Evolutionary conservation across 2,888 invertebrate species (phyloP).

Genomic region (Chaetoderma sp.): DNA sequence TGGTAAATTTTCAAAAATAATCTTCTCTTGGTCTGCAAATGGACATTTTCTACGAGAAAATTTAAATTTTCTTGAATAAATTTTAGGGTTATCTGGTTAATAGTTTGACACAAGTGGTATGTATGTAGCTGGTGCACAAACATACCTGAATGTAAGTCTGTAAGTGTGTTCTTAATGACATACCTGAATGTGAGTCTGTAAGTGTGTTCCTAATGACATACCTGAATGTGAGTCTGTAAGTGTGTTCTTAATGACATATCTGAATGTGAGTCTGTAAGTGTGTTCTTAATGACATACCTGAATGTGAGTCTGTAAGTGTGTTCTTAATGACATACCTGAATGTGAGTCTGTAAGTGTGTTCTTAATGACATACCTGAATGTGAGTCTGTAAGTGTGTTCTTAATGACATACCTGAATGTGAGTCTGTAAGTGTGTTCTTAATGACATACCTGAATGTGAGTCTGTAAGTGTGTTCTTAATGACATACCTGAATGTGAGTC

Average conservation of each 20-base stretch:
- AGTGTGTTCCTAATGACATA: slow-evolving; percentile 67
- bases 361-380: slow-evolving; percentile 56
- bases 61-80: no score
- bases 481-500: not conserved
- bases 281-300: slow-evolving; percentile 66
- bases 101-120: no score
- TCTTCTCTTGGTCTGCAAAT: no score
- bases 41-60: no score
- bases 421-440: not conserved
- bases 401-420: not conserved
- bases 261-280: slow-evolving; percentile 69
- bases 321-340: slow-evolving; percentile 66
- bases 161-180: not conserved
- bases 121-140: not conserved
- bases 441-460: not conserved
- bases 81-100: no score
- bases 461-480: not conserved
- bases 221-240: slow-evolving; percentile 67
- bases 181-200: slow-evolving; percentile 68
- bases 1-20: no score
- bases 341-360: slow-evolving; percentile 69
- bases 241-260: slow-evolving; percentile 68
- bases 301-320: slow-evolving; percentile 68
- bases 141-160: not conserved
- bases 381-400: not conserved